Conservation (phyloP, 2,888 invertebrate genomes). For the Mesoligia furuncula region DNA sequence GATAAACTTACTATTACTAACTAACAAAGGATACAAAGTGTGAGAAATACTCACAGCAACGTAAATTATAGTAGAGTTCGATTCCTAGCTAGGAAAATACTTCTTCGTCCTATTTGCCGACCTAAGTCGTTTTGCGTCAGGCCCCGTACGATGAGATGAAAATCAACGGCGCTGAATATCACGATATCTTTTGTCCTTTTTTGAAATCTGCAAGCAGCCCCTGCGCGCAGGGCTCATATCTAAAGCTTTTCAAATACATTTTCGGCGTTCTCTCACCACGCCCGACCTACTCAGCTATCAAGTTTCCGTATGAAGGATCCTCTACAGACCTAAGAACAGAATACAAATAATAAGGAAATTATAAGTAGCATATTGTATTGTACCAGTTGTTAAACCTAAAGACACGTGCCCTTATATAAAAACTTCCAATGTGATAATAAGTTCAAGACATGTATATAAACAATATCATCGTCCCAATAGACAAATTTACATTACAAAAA, state of each 20-base stretch:
- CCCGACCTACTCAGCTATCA: background rate
- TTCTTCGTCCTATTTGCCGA: background rate
- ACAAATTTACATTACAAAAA: slow-evolving; percentile 65
- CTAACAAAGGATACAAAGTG: background rate
- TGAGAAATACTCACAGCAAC: background rate
- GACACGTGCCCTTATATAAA: slow-evolving; percentile 14
- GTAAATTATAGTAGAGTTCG: background rate
- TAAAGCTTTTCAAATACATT: background rate
- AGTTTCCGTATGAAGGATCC: background rate
- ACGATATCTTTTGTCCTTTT: background rate
- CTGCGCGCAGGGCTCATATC: background rate
- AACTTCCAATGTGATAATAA: background rate
- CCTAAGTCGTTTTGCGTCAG: background rate
- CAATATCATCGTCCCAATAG: slow-evolving; percentile 27
- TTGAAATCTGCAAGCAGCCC: background rate
- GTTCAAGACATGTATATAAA: background rate
- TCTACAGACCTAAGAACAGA: slow-evolving; percentile 1
- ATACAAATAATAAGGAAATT: slow-evolving; percentile 3
- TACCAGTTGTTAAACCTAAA: background rate
- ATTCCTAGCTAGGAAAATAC: background rate
- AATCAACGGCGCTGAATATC: background rate
- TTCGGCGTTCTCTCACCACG: background rate
- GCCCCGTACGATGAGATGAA: background rate
- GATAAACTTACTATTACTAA: background rate
- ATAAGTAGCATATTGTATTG: background rate